Base-by-base conservation (phyloP, 2,888 invertebrate species). In the Polietes domitor region DNA sequence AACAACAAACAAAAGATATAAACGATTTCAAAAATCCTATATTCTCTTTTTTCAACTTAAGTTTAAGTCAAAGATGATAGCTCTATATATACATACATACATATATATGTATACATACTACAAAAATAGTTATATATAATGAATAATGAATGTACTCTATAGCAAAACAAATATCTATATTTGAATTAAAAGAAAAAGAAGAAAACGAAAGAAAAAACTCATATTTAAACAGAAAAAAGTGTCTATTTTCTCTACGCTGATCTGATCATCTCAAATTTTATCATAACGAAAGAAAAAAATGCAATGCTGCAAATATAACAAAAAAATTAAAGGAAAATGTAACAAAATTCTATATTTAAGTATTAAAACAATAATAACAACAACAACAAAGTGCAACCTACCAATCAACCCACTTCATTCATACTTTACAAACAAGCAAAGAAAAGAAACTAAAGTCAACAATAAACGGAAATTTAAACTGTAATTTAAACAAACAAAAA, bases 161-260 rank as follows among this genome's bases (percentile, higher is more conserved):
- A 58, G 28, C 19, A 65, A 61, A 26, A 77, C 43, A 74, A 73
- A 68, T 73, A 74, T 55, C 43, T 76, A 76, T 70, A 73, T 72
- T 82, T 71, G 70, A 79, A 83, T 72, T 71, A 70, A 61, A 71
- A 5, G 10, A 41, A 9, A 55, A 28, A n/a, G 63, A 28, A 63
- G 28, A 72, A 28, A 43, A 28, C 37, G 7, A 55, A 28, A 68
- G 21, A 32, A 55, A 53, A 55, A 53, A 24, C 43, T 47, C 47
- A 76, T 71, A 72, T 81, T 65, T 55, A 47, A 73, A 61, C 55
- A 28, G 15, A 61, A 77, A 74, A 47, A 41, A 84, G 77, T 55
- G 28, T 80, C 80, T 85, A 85, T 85, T 85, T 85, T 82, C 82
- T 85, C 65, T 85, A 82, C 80, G 82, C 77, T 79, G 58, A 85